Base-by-base conservation (phyloP, 64 coral and sea anemone species). In the Montipora capricornis region DNA sequence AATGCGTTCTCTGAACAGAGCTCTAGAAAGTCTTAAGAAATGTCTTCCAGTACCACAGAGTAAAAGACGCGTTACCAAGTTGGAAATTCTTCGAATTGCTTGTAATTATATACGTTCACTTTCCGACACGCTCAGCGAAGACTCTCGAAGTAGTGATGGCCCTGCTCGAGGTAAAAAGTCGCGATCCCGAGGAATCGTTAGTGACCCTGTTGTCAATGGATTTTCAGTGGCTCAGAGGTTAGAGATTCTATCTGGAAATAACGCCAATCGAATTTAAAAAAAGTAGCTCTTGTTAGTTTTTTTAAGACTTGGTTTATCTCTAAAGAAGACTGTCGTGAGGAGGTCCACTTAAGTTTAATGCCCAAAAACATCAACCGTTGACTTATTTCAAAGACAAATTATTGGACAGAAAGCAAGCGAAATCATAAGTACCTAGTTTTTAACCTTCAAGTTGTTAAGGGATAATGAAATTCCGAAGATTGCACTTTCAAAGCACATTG, bases 171-270 rank as follows among this genome's bases (percentile, higher is more conserved):
- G 76, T 17, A 88, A 88, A 44, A 92, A 89, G 82, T 91, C 95
- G 45, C 69, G 94, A 26, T 87, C 91, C 16, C 70, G 88, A 46
- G 91, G 90, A 11, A 71, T 80, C 69, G 82, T 49, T n/a, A 16
- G 79, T 22, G 91, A 94, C 79, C 79, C 89, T 4, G 89, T 99
- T 62, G 98, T 99, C 3, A 99, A 99, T 73, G 98, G 98, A 0
- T 96, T 99, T 84, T 96, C 95, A 13, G 95, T 99, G 1, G 92
- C 98, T 45, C 98, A 99, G 76, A 96, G 98, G 92, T 87, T 99
- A 49, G 96, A 98, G 80, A 98, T 98, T 49, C 73, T 98, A 29
- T 98, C 96, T 1, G 71, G 89, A 57, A 93, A 68, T 49, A 86
- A 86, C 10, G 10, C 82, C 48, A 86, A 24, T 17, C 82, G 62